phyloP scores from a whole-genome alignment of 2,113 vertebrate genomes.

The Tringa solitaria region DNA sequence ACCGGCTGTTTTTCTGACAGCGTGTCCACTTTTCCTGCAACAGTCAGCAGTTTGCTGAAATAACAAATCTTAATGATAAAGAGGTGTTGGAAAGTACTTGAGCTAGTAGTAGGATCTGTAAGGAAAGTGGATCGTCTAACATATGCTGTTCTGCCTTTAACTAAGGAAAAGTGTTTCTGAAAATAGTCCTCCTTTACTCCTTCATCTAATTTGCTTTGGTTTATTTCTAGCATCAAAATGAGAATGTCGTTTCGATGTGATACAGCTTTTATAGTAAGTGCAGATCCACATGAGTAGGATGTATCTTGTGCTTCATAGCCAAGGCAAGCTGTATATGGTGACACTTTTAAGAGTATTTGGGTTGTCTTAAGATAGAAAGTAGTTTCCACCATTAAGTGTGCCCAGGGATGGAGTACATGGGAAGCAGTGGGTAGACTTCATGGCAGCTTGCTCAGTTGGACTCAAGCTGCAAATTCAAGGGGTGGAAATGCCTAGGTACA shows the following conservation, averaged over 20 bases:
- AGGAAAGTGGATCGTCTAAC: conserved; percentile 7
- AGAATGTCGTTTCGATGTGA: conserved; percentile 1
- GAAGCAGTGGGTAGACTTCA: background rate
- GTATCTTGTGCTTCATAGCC: background rate
- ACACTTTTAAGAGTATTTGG: conserved; percentile 24
- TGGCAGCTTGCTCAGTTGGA: background rate
- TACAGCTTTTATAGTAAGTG: conserved; percentile 41
- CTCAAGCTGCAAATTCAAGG: background rate
- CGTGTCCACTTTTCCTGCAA: background rate
- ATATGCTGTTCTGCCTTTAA: conserved; percentile 55
- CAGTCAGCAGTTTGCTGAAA: conserved; percentile 44
- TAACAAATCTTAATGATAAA: conserved; percentile 46
- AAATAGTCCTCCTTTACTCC: conserved; percentile 51
- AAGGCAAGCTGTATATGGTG: conserved; percentile 17
- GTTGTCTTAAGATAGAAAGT: conserved; percentile 20
- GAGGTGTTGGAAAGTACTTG: conserved; percentile 30
- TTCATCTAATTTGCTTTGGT: conserved; percentile 49
- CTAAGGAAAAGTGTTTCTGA: conserved; percentile 4
- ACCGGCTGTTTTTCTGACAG: background rate
- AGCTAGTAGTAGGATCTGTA: conserved; percentile 33
- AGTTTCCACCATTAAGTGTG: conserved; percentile 13
- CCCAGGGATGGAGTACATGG: background rate
- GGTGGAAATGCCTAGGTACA: background rate
- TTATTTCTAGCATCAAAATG: conserved; percentile 61
- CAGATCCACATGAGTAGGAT: conserved; percentile 39